phyloP scores from a whole-genome alignment of 1,140 invertebrate species.

The Pachyrhynchus sulphureomaculatus region DNA sequence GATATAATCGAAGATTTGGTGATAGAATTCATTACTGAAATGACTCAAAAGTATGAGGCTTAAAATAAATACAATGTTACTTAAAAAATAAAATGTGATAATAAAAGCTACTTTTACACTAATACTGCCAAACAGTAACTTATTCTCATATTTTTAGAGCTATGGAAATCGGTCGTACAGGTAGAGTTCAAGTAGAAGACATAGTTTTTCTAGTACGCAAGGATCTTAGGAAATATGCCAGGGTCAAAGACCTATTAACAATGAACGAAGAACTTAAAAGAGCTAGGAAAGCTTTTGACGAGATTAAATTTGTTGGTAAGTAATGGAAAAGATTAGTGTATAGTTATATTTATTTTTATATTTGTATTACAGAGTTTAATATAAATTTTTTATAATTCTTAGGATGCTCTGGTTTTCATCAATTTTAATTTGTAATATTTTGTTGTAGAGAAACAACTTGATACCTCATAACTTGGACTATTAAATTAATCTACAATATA shows the following conservation, averaged over 20 bases:
- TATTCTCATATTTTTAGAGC: too few relatives aligned
- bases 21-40: constrained; percentile 97
- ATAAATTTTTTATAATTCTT: too few relatives aligned
- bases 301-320: constrained; percentile 87
- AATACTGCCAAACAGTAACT: too few relatives aligned
- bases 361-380: too few relatives aligned
- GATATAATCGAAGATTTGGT: constrained; percentile 97
- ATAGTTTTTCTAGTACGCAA: constrained; percentile 98
- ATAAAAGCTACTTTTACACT: too few relatives aligned
- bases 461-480: too few relatives aligned
- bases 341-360: background rate
- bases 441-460: too few relatives aligned
- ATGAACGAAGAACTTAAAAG: constrained; percentile 99
- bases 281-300: constrained; percentile 98
- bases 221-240: constrained; percentile 95
- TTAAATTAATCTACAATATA: too few relatives aligned
- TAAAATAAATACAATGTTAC: constrained; percentile 12
- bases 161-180: constrained; percentile 95
- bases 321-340: background rate
- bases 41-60: constrained; percentile 76
- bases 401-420: too few relatives aligned
- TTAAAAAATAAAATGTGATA: too few relatives aligned
- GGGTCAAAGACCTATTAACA: constrained; percentile 94
- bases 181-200: constrained; percentile 95
- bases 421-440: too few relatives aligned